Base-by-base conservation (phyloP, 2,888 invertebrate species). In the Eilema griseolum region DNA sequence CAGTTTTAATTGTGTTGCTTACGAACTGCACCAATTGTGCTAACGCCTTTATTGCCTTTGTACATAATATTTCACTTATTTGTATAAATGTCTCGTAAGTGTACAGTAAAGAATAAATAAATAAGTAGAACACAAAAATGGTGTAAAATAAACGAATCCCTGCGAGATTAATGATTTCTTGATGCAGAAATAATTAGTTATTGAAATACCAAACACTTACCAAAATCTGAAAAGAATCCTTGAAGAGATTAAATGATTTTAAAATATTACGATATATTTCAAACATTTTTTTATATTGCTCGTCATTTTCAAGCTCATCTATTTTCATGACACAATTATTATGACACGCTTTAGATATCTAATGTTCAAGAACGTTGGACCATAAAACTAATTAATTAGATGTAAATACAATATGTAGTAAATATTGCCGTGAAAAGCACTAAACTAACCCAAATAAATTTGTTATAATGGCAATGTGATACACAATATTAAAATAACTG, bases 1-100 rank as follows among this genome's bases (percentile, higher is more conserved):
- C 83, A 82, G 76, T 77, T 85, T 85, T 92, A 88, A 91, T 93
- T 92, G 92, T 92, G 75, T 87, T 90, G 86, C 87, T 77, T 86
- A 82, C 85, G 83, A 83, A 84, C 81, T 83, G 79, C 74, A 77
- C 70, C 85, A 78, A 88, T 92, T 92, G 92, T 91, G 82, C 73
- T 67, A 73, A 73, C 71, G 80, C 70, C 82, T 90, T 91, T 92
- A 89, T 88, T 87, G 82, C n/a, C n/a, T n/a, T n/a, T n/a, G n/a
- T n/a, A n/a, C n/a, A n/a, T n/a, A n/a, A n/a, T n/a, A n/a, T n/a
- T n/a, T n/a, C n/a, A n/a, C n/a, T n/a, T n/a, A n/a, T n/a, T n/a
- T n/a, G n/a, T n/a, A n/a, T n/a, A n/a, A n/a, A n/a, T n/a, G n/a
- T n/a, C n/a, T n/a, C n/a, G n/a, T n/a, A n/a, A n/a, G n/a, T n/a